A percentile compares a stretch with the other conserved stretches of the same genome.
Evolutionary conservation across 2,113 vertebrate species (phyloP).

Genomic region (Calypte anna): DNA sequence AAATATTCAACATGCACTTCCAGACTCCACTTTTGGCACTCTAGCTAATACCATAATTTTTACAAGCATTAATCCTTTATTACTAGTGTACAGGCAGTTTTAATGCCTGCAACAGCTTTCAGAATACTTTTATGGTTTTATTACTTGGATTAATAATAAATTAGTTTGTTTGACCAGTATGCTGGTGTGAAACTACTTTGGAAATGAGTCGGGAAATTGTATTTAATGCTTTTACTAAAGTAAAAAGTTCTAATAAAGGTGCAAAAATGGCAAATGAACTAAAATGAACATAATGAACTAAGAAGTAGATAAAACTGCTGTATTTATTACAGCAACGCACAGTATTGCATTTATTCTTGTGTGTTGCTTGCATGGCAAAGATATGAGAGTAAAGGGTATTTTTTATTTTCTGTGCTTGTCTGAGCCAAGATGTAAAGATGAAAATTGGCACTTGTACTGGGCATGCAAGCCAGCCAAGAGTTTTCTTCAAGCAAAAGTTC

Average conservation of each 20-base stretch:
- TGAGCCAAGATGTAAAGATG: background rate
- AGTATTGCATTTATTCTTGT: background rate
- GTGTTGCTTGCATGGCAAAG: background rate
- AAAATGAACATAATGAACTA: background rate
- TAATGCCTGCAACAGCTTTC: background rate
- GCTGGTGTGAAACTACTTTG: background rate
- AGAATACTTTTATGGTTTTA: background rate
- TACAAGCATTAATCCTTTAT: background rate
- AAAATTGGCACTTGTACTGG: background rate
- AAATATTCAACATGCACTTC: background rate
- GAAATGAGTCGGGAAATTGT: background rate
- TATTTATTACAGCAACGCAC: background rate
- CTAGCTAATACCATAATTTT: background rate
- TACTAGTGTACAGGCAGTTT: background rate
- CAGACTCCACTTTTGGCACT: background rate
- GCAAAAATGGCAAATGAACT: background rate
- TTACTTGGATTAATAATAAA: conserved; percentile 30
- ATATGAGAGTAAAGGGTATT: background rate
- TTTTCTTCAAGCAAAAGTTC: background rate
- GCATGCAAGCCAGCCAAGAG: background rate
- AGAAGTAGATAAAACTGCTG: background rate
- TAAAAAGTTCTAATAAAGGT: background rate
- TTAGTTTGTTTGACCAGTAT: background rate
- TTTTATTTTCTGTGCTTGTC: background rate
- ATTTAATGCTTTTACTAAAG: background rate